phyloP scores from a whole-genome alignment of 2,797 vertebrate species.

The Pyrocephalus nanus region DNA sequence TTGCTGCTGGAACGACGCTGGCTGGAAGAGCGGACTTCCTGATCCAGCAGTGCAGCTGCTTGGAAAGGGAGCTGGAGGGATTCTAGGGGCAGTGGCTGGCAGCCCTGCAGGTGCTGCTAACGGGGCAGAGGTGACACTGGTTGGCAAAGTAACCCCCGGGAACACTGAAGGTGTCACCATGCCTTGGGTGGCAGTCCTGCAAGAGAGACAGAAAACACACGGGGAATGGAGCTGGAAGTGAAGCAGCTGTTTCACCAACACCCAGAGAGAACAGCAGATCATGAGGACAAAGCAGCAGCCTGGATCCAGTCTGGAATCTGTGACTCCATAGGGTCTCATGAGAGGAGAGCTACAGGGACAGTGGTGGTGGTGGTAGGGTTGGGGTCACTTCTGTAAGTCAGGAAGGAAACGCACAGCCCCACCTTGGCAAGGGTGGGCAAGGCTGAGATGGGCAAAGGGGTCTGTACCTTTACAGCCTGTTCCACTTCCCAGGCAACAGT shows the following conservation, averaged over 20 bases:
- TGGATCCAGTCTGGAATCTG: background rate
- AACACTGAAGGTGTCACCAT: conserved; percentile 55
- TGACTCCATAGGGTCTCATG: fast-evolving
- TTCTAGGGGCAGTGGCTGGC: conserved; percentile 54
- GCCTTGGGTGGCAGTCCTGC: conserved; percentile 69
- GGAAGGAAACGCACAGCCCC: background rate
- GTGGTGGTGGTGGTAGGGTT: too few species aligned
- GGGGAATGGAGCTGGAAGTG: background rate
- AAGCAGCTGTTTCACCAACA: background rate
- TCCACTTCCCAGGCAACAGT: background rate
- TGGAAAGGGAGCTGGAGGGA: conserved; percentile 68
- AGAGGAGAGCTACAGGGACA: background rate
- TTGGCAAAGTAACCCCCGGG: conserved; percentile 32
- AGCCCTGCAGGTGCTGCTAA: conserved; percentile 48
- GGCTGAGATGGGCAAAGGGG: background rate
- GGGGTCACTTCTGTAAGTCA: background rate
- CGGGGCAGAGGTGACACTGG: conserved; percentile 46
- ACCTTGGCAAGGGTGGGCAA: background rate
- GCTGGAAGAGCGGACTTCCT: conserved; percentile 83
- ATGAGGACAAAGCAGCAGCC: background rate
- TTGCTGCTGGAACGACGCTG: conserved; percentile 77
- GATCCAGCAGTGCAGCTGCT: conserved; percentile 72
- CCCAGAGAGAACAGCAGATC: background rate
- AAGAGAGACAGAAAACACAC: conserved; percentile 5
- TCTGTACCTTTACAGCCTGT: background rate